These are phyloP conservation scores for Nicator chloris DNA, from an alignment of 2,113 vertebrate genomes.

Conservation along the genomic window DNA sequence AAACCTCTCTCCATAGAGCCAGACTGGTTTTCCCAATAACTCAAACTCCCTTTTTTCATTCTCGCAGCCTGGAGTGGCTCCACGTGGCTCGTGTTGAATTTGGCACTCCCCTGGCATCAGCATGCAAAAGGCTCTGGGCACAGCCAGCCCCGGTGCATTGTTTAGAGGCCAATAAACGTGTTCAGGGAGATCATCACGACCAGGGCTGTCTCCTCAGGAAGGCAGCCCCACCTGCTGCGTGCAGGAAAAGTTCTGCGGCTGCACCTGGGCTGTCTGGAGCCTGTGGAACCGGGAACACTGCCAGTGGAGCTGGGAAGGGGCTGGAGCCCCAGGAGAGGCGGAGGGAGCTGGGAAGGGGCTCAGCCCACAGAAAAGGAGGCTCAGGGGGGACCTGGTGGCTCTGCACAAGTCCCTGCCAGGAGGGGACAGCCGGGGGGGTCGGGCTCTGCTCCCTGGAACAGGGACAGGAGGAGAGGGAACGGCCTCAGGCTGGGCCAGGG, in stretches of 20 bases:
- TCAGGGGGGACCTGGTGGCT: not conserved
- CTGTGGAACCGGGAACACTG: accelerated
- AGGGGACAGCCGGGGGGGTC: not conserved
- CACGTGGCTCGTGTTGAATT: not conserved
- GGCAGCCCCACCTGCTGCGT: not conserved
- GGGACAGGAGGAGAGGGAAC: not conserved
- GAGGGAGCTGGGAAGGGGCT: not conserved
- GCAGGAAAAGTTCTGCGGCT: not conserved
- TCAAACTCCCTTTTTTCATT: not conserved
- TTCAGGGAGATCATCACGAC: not conserved
- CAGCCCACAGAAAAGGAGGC: not conserved
- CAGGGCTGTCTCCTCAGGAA: not conserved
- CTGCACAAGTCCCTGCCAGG: not conserved
- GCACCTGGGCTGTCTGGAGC: not conserved
- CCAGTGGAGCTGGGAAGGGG: accelerated
- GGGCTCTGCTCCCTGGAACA: not conserved
- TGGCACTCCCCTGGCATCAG: not conserved
- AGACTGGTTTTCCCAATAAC: not conserved
- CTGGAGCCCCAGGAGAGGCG: not conserved
- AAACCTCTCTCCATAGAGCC: not conserved
- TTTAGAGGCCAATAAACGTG: not conserved
- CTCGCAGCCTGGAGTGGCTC: not conserved
- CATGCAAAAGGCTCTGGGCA: not conserved
- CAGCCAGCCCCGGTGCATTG: not conserved
- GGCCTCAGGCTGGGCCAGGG: not conserved